These are phyloP conservation scores for Doris montereyensis DNA, from an alignment of 2,888 invertebrate species.

Conservation along the genomic window DNA sequence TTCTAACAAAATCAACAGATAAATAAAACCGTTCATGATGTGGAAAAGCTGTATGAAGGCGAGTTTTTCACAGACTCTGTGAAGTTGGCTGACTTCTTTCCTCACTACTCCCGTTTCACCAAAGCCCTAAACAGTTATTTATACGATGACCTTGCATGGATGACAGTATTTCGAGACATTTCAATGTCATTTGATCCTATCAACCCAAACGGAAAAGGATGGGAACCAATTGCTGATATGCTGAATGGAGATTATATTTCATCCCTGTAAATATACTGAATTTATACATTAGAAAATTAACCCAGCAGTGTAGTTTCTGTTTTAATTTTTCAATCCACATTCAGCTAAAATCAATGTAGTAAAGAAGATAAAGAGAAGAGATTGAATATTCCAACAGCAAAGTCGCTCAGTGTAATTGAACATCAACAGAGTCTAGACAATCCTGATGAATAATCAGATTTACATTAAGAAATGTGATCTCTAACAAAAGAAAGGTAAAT, in stretches of 20 bases:
- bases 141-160: constrained; percentile 33
- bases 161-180: constrained; percentile 9
- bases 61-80: constrained; percentile 10
- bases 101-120: constrained; percentile 12
- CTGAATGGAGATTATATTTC: constrained; percentile 42
- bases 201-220: constrained; percentile 27
- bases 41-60: constrained; percentile 27
- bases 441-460: too few species aligned
- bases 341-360: too few species aligned
- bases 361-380: too few species aligned
- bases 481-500: too few species aligned
- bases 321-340: too few species aligned
- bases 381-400: too few species aligned
- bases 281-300: too few species aligned
- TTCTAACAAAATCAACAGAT: constrained; percentile 39
- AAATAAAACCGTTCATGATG: constrained; percentile 29
- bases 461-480: too few species aligned
- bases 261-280: constrained; percentile 41
- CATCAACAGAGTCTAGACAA: too few species aligned
- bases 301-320: too few species aligned
- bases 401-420: too few species aligned
- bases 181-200: constrained; percentile 1
- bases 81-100: constrained; percentile 8
- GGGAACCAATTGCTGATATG: constrained; percentile 47
- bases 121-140: constrained; percentile 19